Evolutionary conservation across 2,888 invertebrate genomes (phyloP).

Genomic region (Hemicrepidius hirtus): DNA sequence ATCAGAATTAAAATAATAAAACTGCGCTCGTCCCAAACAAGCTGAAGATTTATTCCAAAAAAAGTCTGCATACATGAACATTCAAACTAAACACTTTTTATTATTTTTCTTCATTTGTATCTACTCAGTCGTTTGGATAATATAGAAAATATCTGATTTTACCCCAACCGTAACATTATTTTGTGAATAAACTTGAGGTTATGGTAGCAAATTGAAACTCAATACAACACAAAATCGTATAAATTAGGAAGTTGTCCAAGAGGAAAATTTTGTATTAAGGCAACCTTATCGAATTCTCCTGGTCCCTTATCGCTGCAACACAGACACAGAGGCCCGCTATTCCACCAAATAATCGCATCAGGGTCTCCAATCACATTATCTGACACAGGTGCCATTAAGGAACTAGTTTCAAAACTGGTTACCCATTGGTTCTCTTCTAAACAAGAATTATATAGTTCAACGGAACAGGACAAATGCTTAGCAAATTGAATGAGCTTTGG

Average conservation of each 20-base stretch:
- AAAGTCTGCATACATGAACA: no score
- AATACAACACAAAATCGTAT: no score
- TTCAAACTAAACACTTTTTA: no score
- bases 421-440: constrained; percentile 41
- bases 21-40: no score
- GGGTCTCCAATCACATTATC: constrained; percentile 53
- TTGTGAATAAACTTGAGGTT: no score
- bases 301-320: constrained; percentile 45
- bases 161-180: no score
- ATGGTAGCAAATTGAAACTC: no score
- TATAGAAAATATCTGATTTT: no score
- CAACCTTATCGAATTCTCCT: constrained; percentile 35
- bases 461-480: constrained; percentile 34
- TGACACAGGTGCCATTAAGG: constrained; percentile 53
- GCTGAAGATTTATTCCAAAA: no score
- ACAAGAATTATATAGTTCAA: constrained; percentile 46
- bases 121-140: no score
- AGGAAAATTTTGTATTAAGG: constrained; percentile 12
- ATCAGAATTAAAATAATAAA: no score
- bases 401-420: constrained; percentile 48
- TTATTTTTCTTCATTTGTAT: no score
- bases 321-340: constrained; percentile 47
- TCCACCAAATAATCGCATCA: constrained; percentile 51
- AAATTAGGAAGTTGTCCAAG: not conserved
- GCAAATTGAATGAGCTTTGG: constrained; percentile 37